A percentile compares a stretch with the other conserved stretches of the same genome.
phyloP scores from a whole-genome alignment of 2,797 vertebrate species.

The Phylloscopus collybita region DNA sequence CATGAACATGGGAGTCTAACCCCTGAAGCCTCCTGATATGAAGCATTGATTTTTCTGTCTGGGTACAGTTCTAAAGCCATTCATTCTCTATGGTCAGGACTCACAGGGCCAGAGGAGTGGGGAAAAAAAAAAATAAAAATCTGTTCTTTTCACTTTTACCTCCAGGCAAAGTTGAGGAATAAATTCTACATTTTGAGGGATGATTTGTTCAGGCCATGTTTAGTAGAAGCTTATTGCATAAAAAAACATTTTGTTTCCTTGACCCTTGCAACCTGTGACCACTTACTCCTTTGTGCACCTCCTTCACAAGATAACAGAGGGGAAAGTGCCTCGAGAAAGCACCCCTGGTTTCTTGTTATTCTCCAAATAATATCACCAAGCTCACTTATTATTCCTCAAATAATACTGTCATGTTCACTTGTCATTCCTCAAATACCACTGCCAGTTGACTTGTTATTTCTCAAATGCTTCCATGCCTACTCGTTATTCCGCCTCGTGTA shows the following conservation, averaged over 20 bases:
- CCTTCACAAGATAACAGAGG: conserved; percentile 32
- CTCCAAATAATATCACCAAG: conserved; percentile 62
- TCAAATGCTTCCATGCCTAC: conserved; percentile 51
- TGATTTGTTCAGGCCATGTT: conserved; percentile 84
- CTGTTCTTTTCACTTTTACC: conserved; percentile 86
- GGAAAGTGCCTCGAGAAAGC: conserved; percentile 37
- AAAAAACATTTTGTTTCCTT: conserved; percentile 69
- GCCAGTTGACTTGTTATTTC: conserved; percentile 64
- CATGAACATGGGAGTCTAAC: conserved; percentile 98
- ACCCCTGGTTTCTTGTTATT: conserved; percentile 62
- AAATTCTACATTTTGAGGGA: conserved; percentile 83
- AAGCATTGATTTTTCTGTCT: conserved; percentile 99
- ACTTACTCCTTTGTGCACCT: conserved; percentile 58
- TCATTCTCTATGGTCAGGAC: conserved; percentile 95
- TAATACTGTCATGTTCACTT: conserved; percentile 69
- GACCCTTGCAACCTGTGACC: conserved; percentile 63
- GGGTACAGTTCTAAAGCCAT: conserved; percentile 90
- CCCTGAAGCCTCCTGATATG: conserved; percentile 99
- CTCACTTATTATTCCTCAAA: conserved; percentile 68
- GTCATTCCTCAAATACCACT: conserved; percentile 63
- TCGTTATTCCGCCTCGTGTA: conserved; percentile 47
- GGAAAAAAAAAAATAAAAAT: conserved; percentile 77
- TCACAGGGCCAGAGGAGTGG: conserved; percentile 82
- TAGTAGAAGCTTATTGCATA: conserved; percentile 78
- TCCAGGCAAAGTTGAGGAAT: conserved; percentile 90